Conservation (phyloP, 2,797 vertebrate species). For the Pangasius krempfi region DNA sequence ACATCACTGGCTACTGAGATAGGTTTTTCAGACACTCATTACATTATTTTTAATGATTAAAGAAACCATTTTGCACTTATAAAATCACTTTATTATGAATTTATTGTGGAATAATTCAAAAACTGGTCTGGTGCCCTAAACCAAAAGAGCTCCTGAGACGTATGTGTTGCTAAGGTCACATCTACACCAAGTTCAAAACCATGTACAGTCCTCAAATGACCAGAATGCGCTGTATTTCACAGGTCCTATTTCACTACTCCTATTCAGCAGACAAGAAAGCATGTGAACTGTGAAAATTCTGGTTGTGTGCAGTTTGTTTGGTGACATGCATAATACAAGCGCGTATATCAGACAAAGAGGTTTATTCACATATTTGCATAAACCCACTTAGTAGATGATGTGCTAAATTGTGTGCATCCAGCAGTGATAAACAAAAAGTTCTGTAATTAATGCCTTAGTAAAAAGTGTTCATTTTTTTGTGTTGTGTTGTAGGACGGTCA, state of each 20-base stretch:
- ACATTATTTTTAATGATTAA: neutral
- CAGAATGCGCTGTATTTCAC: neutral
- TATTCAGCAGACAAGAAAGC: neutral
- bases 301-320: neutral
- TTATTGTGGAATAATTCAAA: neutral
- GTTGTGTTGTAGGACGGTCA: conserved; percentile 86
- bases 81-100: neutral
- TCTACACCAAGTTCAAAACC: neutral
- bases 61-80: neutral
- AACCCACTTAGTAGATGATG: neutral
- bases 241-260: neutral
- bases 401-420: neutral
- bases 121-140: neutral
- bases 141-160: neutral
- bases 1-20: neutral
- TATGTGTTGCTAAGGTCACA: neutral
- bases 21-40: neutral
- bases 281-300: neutral
- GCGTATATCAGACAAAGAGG: neutral
- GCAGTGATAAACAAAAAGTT: neutral
- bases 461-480: neutral
- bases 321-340: neutral
- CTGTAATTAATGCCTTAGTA: neutral
- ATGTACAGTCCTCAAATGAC: neutral
- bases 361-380: neutral